Evolutionary conservation across 2,888 invertebrate species (phyloP), one percentile per base, ranked within the genome.

Genomic region (Cephus spinipes): DNA sequence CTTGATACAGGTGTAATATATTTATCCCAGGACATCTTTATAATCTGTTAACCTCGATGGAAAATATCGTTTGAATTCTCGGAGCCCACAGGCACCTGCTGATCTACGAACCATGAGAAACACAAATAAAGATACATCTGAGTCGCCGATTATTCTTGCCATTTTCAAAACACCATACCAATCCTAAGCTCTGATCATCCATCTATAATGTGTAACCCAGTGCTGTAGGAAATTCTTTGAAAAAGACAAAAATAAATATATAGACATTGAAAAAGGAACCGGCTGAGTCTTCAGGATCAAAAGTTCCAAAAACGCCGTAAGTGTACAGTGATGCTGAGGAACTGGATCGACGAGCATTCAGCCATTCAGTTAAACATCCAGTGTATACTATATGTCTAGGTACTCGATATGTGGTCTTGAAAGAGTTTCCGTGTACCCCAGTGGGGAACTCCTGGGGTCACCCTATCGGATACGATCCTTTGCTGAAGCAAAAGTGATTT

Each of bases 1-100:
- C 76, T 81, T 81, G 83, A 83, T 84, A 87, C 90, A 90, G 90
- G 91, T 90, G 90, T 86, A 87, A 87, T 87, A 86, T 85, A 85
- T 86, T 86, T 87, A 84, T 86, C 77, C 80, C 81, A 79, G 84
- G 88, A 90, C 89, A 85, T 90, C 89, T 89, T 89, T 89, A 89
- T 89, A 90, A 90, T 88, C 87, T 86, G 86, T 87, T 89, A 85
- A 89, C 85, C 85, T 81, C 81, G 81, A 84, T 84, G 83, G 85
- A 87, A 87, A 87, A 87, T 82, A 83, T 81, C 79, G 80, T 79
- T 55, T 69, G 77, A 79, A 79, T 81, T 81, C 79, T 78, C 73
- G 55, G 74, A 82, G 76, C 69, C 71, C 71, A 31, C 71, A 33
- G 32, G 71, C 71, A 71, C 71, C 71, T 71, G 71, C 71, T 71